Conservation (phyloP, 2,888 invertebrate species). For the Orchesellides sinensis region DNA sequence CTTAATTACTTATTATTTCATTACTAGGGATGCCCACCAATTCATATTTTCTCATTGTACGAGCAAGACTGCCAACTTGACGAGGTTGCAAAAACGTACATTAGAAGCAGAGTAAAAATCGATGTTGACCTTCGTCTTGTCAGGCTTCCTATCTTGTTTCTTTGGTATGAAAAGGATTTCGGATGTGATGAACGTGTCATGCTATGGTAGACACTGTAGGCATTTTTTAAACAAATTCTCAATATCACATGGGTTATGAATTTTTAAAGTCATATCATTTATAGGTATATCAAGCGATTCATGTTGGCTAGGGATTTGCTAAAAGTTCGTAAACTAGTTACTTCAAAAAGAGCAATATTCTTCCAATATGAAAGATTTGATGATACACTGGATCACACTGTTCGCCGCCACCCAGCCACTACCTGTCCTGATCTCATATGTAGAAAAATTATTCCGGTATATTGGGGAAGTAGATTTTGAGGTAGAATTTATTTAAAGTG, state of each 20-base stretch:
- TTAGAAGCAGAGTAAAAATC: slow-evolving; percentile 24
- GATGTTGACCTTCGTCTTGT: neutral
- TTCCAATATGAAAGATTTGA: slow-evolving; percentile 30
- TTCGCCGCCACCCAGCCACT: slow-evolving; percentile 9
- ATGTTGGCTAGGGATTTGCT: slow-evolving; percentile 25
- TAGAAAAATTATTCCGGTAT: neutral
- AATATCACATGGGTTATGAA: neutral
- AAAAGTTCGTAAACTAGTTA: slow-evolving; percentile 21
- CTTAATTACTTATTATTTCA: neutral
- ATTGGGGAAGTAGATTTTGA: slow-evolving; percentile 28
- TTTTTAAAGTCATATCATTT: no score
- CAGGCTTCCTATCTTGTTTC: slow-evolving; percentile 28
- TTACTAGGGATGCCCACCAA: slow-evolving; percentile 36
- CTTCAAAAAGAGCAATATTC: neutral
- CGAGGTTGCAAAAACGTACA: slow-evolving; percentile 21
- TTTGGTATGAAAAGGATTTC: slow-evolving; percentile 53
- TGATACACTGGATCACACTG: slow-evolving; percentile 23
- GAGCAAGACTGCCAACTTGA: slow-evolving; percentile 36
- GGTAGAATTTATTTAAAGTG: neutral
- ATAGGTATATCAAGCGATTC: slow-evolving; percentile 26
- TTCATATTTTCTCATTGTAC: slow-evolving; percentile 28
- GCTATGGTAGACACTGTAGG: no score
- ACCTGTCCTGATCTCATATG: neutral
- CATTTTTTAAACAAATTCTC: neutral
- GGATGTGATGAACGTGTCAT: slow-evolving; percentile 25